phyloP scores from a whole-genome alignment of 2,113 vertebrate genomes.

The Miniopterus natalensis region DNA sequence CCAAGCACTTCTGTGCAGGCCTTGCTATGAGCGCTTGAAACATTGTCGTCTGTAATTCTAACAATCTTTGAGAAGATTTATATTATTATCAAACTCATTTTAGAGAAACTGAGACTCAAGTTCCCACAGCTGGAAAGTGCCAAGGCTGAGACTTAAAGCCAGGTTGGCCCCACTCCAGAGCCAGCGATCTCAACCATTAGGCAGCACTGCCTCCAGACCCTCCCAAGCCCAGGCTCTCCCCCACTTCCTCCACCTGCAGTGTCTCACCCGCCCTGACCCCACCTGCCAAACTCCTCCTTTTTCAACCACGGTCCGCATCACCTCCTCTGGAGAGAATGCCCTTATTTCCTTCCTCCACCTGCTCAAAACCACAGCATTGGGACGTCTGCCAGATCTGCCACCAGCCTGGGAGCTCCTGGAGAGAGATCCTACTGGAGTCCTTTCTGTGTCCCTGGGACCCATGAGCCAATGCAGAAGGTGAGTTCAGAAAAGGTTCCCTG shows the following conservation, averaged over 20 bases:
- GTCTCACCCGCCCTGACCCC: not conserved
- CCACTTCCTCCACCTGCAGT: not conserved
- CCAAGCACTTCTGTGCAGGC: accelerated
- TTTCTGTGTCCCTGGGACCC: not conserved
- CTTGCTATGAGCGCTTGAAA: not conserved
- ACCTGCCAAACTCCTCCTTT: not conserved
- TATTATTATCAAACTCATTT: not conserved
- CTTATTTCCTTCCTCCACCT: not conserved
- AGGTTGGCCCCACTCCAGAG: not conserved
- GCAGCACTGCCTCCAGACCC: not conserved
- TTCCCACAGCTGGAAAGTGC: not conserved
- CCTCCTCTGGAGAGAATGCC: not conserved
- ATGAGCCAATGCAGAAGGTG: not conserved
- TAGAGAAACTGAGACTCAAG: slow-evolving; percentile 14
- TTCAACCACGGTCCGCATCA: accelerated
- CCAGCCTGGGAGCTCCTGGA: not conserved
- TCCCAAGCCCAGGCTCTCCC: not conserved
- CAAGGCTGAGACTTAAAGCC: not conserved
- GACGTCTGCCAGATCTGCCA: not conserved
- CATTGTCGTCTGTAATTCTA: not conserved
- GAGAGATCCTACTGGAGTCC: not conserved
- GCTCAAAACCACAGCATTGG: not conserved
- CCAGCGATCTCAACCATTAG: not conserved
- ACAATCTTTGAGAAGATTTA: not conserved
- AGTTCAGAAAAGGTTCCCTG: slow-evolving; percentile 53